Evolutionary conservation across 2,113 vertebrate genomes (phyloP).

Genomic region (Aptenodytes forsteri): DNA sequence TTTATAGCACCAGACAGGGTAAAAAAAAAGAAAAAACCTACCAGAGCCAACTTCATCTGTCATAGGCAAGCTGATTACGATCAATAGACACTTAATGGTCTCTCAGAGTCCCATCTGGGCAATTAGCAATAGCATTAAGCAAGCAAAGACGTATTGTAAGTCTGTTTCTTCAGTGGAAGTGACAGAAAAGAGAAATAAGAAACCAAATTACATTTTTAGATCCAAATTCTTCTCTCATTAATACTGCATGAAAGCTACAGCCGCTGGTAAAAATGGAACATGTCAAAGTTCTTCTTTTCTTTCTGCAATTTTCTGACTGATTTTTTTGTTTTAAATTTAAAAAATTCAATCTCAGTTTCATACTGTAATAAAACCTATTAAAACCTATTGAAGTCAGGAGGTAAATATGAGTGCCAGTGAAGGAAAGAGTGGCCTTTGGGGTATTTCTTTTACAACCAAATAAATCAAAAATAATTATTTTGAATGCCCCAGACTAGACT

Average conservation of each 20-base stretch:
- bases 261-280: not conserved
- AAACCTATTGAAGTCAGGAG: not conserved
- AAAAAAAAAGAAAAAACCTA: not conserved
- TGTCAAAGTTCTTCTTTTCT: not conserved
- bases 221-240: conserved; percentile 26
- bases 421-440: not conserved
- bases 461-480: not conserved
- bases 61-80: conserved; percentile 51
- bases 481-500: not conserved
- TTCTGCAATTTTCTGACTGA: not conserved
- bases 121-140: conserved; percentile 62
- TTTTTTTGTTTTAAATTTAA: not conserved
- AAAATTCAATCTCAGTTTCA: not conserved
- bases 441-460: not conserved
- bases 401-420: not conserved
- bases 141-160: not conserved
- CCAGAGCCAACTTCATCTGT: conserved; percentile 46
- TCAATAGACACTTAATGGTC: conserved; percentile 65
- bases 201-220: conserved; percentile 26
- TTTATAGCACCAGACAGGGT: not conserved
- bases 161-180: conserved; percentile 42
- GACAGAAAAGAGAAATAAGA: conserved; percentile 60
- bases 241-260: not conserved
- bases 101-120: conserved; percentile 54
- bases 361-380: not conserved